phyloP scores from a whole-genome alignment of 2,797 vertebrate species.

The Mionectes olivaceus region DNA sequence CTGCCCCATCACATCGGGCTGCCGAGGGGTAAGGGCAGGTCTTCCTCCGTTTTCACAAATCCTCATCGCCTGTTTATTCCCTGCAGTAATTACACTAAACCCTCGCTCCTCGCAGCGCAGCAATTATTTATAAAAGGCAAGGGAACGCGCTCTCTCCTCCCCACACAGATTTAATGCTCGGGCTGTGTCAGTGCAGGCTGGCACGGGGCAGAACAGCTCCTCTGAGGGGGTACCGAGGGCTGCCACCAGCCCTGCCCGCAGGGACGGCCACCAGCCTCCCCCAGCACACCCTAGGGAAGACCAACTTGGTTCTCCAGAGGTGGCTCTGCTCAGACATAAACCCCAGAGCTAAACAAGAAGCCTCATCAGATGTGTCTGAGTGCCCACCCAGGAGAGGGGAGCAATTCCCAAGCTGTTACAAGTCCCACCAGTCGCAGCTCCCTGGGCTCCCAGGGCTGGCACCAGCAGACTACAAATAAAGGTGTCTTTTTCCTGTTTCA shows the following conservation, averaged over 20 bases:
- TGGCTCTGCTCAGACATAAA: neutral
- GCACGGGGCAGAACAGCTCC: neutral
- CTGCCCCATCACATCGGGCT: fast-evolving
- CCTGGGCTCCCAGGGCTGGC: neutral
- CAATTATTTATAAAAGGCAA: conserved; percentile 12
- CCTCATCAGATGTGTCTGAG: fast-evolving
- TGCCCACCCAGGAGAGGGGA: neutral
- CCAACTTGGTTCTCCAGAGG: fast-evolving
- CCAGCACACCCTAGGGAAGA: neutral
- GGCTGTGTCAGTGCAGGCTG: neutral
- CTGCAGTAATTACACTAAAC: neutral
- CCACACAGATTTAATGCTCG: neutral
- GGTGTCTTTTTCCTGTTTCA: fast-evolving
- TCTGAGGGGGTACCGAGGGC: fast-evolving
- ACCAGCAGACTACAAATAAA: neutral
- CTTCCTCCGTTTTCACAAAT: neutral
- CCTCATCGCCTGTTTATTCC: neutral
- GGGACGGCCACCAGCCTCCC: neutral
- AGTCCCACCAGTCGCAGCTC: neutral
- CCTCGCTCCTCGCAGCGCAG: neutral
- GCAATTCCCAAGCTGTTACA: neutral
- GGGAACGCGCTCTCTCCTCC: neutral
- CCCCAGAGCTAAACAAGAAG: neutral
- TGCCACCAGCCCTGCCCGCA: fast-evolving
- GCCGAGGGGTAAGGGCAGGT: fast-evolving